Evolutionary conservation across 2,113 vertebrate genomes (phyloP), one percentile per base, ranked within the genome.

Genomic region (Nyctibius bracteatus): DNA sequence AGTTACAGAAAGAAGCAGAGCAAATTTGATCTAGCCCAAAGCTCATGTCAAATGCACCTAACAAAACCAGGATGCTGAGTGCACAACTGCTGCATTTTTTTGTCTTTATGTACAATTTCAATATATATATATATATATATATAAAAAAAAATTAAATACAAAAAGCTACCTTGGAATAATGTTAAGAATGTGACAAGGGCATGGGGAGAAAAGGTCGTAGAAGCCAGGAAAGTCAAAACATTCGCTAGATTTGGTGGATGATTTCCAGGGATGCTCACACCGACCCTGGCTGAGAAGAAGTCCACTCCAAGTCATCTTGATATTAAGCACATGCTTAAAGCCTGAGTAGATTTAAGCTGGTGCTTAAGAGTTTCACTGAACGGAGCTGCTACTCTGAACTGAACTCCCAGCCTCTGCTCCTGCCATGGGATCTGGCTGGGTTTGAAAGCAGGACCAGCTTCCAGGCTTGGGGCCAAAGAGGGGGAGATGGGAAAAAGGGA

Each of bases 1-100:
- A 43, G 27, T 25, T 71, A 81, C 16, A 72, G 74, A 88, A 65
- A 27, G 79, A 86, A 92, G 57, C 47, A 3, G 10, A 94, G 78
- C 54, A 88, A 82, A 91, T 96, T 97, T 95, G 97, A 97, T 97
- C 97, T 96, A 97, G 96, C 97, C 96, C 96, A 67, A 84, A 93
- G 79, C 70, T 88, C 68, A 43, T 12, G 39, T 65, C 62, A 71
- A 91, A 94, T 10, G 84, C 90, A 91, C 63, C 88, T 67, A 93
- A 88, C 9, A 71, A 70, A 91, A 90, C 22, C 81, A 81, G 66
- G 92, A 85, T 3, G 22, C 75, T 25, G 70, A 88, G 89, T 86
- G 78, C 79, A 75, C 73, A 89, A 71, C 58, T 68, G 79, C 92
- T 90, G 92, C 88, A 41, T 51, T 59, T 10, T 28, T 82, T 59